Evolutionary conservation across 2,797 vertebrate species (phyloP), one percentile per base, ranked within the genome.

Genomic region (Acestrorhynchus altus): DNA sequence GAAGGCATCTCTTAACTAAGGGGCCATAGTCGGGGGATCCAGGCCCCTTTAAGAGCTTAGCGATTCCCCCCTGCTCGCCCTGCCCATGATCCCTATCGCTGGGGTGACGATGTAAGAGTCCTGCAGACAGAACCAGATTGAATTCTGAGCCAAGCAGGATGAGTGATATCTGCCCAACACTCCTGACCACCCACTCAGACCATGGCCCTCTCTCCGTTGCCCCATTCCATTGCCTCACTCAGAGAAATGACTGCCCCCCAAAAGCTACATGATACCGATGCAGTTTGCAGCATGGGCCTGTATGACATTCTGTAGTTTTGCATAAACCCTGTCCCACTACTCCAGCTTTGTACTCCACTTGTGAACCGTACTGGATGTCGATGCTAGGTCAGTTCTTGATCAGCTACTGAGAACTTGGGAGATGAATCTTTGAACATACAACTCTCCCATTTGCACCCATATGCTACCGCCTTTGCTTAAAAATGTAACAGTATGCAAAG

Each of bases 121-220:
- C 83, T 78, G 69, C 84, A 70, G 88, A 88, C 87, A 87, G 84
- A 88, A 87, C 82, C 82, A 85, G 87, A 76, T 82, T 85, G 87
- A 85, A 86, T 90, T 89, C 89, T 87, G 85, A 84, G 90, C 90
- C 88, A 81, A 83, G 88, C 87, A 87, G 86, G 89, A 90, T 83
- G 85, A 88, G 89, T 88, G 89, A 88, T 87, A 88, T 83, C 88
- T 88, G 78, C 76, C 86, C 83, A 84, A 79, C 51, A 73, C 64
- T 74, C 31, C 81, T 82, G 87, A 81, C 91, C 91, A 91, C 91
- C 90, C 90, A 90, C 89, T 80, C 73, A 72, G 83, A 70, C 40
- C 26, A 44, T 46, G 63, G 31, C 47, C 65, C 72, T 66, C 72
- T 66, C 69, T 47, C 78, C 77, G 56, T 22, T 52, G 67, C 76